These are phyloP conservation scores for Macrobrachium rosenbergii DNA, from an alignment of 1,140 invertebrate genomes.

Conservation along the genomic window DNA sequence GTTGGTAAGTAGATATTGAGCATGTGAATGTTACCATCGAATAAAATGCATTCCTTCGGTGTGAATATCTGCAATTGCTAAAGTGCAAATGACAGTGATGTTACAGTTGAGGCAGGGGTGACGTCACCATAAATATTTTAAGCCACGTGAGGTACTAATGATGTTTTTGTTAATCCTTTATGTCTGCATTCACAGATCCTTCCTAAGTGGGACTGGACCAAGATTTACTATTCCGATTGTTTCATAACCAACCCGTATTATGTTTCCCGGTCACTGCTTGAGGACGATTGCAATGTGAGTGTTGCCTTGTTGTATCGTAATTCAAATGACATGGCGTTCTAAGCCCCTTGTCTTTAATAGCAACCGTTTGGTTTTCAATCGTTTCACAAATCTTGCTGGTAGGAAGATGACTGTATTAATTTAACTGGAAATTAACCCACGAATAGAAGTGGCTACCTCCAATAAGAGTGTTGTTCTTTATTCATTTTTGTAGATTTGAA, in stretches of 20 bases:
- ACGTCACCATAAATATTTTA: background rate
- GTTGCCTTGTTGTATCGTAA: background rate
- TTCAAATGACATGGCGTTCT: background rate
- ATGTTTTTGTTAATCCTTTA: constrained; percentile 20
- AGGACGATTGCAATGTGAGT: constrained; percentile 76
- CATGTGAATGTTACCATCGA: background rate
- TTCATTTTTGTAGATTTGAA: too few species aligned
- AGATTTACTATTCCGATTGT: constrained; percentile 81
- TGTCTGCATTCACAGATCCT: constrained; percentile 71
- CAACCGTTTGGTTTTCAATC: background rate
- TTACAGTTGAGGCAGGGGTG: too few species aligned
- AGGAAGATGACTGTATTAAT: too few species aligned
- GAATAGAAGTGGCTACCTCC: too few species aligned
- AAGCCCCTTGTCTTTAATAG: background rate
- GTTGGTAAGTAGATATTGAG: constrained; percentile 22
- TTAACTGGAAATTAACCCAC: too few species aligned
- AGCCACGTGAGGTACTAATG: background rate
- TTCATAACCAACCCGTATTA: constrained; percentile 79
- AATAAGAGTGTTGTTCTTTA: too few species aligned
- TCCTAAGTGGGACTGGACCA: constrained; percentile 86
- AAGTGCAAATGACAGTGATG: background rate
- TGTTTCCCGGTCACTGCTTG: constrained; percentile 71
- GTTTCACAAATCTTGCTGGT: too few species aligned
- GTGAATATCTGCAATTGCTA: background rate
- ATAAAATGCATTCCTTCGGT: background rate